Evolutionary conservation across 1,140 invertebrate species (phyloP).

Genomic region (Gonioctena quinquepunctata): DNA sequence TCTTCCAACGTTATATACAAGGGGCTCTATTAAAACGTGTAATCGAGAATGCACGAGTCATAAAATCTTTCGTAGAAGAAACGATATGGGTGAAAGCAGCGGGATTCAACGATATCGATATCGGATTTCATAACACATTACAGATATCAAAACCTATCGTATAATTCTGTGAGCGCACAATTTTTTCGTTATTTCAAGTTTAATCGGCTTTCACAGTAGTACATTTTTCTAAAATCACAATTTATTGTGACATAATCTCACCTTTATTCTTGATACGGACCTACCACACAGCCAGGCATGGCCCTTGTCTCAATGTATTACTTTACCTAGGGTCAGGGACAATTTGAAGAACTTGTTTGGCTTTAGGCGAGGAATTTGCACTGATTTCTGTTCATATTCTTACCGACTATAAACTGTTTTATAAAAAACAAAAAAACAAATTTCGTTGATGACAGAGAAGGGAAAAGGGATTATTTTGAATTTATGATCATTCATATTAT

Average conservation of each 20-base stretch:
- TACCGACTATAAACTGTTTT: too few relatives aligned
- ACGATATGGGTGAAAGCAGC: background rate
- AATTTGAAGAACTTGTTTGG: conserved; percentile 1
- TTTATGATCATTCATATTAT: too few relatives aligned
- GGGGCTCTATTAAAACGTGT: too few relatives aligned
- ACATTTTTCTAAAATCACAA: conserved; percentile 5
- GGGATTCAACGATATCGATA: background rate
- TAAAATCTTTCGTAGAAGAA: too few relatives aligned
- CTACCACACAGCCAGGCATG: conserved; percentile 4
- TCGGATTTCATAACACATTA: background rate
- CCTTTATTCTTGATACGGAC: conserved; percentile 13
- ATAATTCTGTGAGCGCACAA: background rate
- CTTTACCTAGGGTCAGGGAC: conserved; percentile 18
- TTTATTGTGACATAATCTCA: conserved; percentile 23
- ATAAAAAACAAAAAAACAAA: too few relatives aligned
- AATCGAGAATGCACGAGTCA: too few relatives aligned
- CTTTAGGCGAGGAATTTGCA: too few relatives aligned
- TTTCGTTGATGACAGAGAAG: too few relatives aligned
- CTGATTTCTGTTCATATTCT: too few relatives aligned
- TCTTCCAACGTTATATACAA: too few relatives aligned
- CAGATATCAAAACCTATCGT: background rate
- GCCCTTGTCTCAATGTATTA: conserved; percentile 13
- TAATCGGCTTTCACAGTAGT: background rate
- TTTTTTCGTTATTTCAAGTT: background rate
- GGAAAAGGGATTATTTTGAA: too few relatives aligned